Conservation (phyloP, 2,797 vertebrate genomes). For the Helicolenus hilgendorfi region DNA sequence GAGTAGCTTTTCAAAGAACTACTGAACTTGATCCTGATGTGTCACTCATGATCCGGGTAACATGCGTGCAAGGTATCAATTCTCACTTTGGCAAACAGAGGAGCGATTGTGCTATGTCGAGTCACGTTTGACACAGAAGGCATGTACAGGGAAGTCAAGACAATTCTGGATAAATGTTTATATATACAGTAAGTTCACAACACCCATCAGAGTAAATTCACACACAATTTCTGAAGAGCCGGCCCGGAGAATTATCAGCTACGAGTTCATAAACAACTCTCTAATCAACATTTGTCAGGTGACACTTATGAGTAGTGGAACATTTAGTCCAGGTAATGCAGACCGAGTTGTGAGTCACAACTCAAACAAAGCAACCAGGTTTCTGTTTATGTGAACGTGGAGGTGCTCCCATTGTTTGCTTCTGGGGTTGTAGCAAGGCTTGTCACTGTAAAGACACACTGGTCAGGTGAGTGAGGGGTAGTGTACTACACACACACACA, state of each 20-base stretch:
- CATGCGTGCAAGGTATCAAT: slow-evolving; percentile 45
- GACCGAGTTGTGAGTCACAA: slow-evolving; percentile 50
- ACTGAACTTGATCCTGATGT: slow-evolving; percentile 77
- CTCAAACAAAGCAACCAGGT: slow-evolving; percentile 62
- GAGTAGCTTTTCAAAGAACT: slow-evolving; percentile 69
- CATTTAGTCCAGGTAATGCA: slow-evolving; percentile 17
- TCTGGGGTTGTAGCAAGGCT: slow-evolving; percentile 57
- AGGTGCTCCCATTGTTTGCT: slow-evolving; percentile 68
- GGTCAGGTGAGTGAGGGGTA: slow-evolving; percentile 39
- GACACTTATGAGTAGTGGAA: slow-evolving; percentile 22
- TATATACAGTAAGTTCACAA: background rate
- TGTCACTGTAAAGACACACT: slow-evolving; percentile 20
- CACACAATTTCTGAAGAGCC: background rate
- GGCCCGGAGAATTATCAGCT: background rate
- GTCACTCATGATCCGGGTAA: slow-evolving; percentile 70
- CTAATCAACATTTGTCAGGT: background rate
- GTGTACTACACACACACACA: background rate
- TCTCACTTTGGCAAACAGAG: slow-evolving; percentile 41
- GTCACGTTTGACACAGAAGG: slow-evolving; percentile 41
- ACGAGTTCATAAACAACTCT: background rate
- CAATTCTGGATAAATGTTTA: background rate
- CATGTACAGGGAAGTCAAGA: background rate
- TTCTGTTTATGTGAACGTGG: slow-evolving; percentile 43
- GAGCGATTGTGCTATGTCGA: background rate
- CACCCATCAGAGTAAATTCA: background rate